Percentiles rank a stretch among this genome's conserved stretches.
These are phyloP conservation scores for Drosophila kuntzei DNA, from an alignment of 2,888 invertebrate genomes.

Conservation along the genomic window DNA sequence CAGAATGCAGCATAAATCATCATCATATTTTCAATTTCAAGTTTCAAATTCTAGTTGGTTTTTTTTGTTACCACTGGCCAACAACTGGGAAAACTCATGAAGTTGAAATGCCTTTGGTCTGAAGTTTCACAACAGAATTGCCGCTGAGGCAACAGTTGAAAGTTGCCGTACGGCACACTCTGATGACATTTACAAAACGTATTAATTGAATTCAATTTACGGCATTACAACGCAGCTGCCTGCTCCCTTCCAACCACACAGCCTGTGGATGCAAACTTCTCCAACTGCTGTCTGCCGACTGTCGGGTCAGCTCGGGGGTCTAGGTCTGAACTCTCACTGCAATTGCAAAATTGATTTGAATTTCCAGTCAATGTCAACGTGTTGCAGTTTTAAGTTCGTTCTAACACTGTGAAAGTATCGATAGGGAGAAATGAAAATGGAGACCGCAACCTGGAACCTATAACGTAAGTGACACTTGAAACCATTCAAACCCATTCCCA, in stretches of 20 bases:
- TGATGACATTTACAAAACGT: slow-evolving; percentile 61
- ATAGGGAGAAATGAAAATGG: neutral
- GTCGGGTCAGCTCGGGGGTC: slow-evolving; percentile 11
- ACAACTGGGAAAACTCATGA: neutral
- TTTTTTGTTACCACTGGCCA: neutral
- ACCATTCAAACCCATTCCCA: neutral
- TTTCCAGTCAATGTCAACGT: slow-evolving; percentile 64
- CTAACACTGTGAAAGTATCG: neutral
- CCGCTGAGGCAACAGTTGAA: slow-evolving; percentile 9
- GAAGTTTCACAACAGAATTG: slow-evolving; percentile 22
- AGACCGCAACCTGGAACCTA: slow-evolving; percentile 27
- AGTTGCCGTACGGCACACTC: slow-evolving; percentile 17
- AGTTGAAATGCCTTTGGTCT: slow-evolving; percentile 5
- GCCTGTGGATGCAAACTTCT: neutral
- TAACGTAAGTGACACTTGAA: slow-evolving; percentile 21
- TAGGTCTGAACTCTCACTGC: slow-evolving; percentile 7
- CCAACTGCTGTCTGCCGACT: neutral
- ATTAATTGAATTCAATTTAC: slow-evolving; percentile 70
- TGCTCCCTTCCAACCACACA: neutral
- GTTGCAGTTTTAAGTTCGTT: slow-evolving; percentile 27
- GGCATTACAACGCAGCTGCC: slow-evolving; percentile 32
- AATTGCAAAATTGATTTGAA: slow-evolving; percentile 62
- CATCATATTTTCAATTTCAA: slow-evolving; percentile 3
- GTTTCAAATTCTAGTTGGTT: neutral
- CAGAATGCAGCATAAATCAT: slow-evolving; percentile 27